Base-by-base conservation (phyloP, 2,888 invertebrate species). In the Hydriomena furcata region DNA sequence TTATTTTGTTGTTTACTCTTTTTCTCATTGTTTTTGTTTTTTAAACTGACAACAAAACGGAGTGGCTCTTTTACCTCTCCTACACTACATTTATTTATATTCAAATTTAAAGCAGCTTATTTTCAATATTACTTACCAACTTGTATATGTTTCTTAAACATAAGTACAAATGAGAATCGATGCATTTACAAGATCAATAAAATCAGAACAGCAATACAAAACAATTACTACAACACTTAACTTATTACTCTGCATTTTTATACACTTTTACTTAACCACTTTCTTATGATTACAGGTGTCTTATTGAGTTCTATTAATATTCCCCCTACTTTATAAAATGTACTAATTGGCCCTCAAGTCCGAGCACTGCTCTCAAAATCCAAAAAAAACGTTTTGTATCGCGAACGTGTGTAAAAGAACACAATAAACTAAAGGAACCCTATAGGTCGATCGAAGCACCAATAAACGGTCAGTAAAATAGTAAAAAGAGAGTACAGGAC, bases 331-430 rank as follows among this genome's bases (percentile, higher is more conserved):
- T 61, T 59, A 58, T 59, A 63, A 56, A 61, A 62, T 60, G 65
- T 67, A 64, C 46, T 56, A 76, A 52, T 80, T 81, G 82, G 84
- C 84, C 80, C 65, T 59, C 65, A 48, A 65, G 76, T 82, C 82
- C 84, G 86, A 87, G 88, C 87, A 87, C 73, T 84, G 87, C 85
- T 84, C 75, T 73, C 73, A 68, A 76, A 78, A 75, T 73, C 63
- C 61, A 52, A 59, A 71, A 59, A 27, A 17, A 23, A 6, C 1
- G 35, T 6, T 7, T 17, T 20, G 10, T 17, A 36, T 23, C 32
- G 42, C 43, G 37, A 44, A 21, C 44, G 35, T 55, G 24, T 25
- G 20, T n/a, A n/a, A n/a, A n/a, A n/a, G n/a, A n/a, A n/a, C n/a
- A n/a, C n/a, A n/a, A n/a, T n/a, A n/a, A n/a, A n/a, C 7, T 40